phyloP scores from a whole-genome alignment of 2,113 vertebrate species.

The Cheirogaleus medius region DNA sequence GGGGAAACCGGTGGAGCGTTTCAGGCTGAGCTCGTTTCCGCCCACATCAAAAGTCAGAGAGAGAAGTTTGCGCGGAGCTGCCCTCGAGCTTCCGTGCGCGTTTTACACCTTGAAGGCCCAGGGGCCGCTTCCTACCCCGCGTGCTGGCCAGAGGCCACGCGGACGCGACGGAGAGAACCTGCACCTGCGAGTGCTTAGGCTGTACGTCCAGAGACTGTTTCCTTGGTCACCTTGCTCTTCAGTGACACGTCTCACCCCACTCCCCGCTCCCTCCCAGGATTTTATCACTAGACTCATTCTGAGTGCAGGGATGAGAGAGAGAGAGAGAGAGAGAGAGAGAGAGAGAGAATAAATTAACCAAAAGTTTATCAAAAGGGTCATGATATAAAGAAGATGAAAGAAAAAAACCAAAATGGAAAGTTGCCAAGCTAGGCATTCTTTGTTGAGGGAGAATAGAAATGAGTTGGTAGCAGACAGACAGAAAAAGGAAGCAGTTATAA shows the following conservation, averaged over 20 bases:
- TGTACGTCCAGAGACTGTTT: background rate
- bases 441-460: background rate
- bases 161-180: background rate
- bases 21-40: slow-evolving; percentile 46
- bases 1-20: background rate
- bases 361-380: background rate
- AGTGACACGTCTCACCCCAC: accelerated
- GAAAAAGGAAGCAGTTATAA: background rate
- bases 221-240: background rate
- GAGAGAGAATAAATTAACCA: background rate
- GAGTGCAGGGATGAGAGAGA: background rate
- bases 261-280: accelerated
- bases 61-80: background rate
- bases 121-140: background rate
- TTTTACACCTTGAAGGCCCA: background rate
- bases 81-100: background rate
- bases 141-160: background rate
- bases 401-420: background rate
- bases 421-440: background rate
- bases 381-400: background rate
- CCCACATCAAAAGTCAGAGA: slow-evolving; percentile 67
- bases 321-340: too few species aligned
- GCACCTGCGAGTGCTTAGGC: background rate
- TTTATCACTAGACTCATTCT: background rate
- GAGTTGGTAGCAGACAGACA: background rate